Base-by-base conservation (phyloP, 2,797 vertebrate genomes). In the Corythornis leucogaster region DNA sequence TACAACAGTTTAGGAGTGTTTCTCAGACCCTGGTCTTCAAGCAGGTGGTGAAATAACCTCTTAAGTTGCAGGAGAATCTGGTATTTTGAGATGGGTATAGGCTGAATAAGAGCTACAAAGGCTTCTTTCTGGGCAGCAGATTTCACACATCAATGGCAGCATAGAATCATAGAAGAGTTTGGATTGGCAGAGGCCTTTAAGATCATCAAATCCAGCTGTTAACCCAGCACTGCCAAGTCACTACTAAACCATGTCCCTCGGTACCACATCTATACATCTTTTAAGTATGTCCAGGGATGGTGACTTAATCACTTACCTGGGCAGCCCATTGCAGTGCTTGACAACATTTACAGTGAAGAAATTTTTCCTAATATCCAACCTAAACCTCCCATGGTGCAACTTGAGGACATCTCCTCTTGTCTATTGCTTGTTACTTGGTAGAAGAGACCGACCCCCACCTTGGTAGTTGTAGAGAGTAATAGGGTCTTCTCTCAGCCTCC, bases 1-100 rank as follows among this genome's bases (percentile, higher is more conserved):
- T 45, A 58, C 17, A 73, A 78, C 20, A 83, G 26, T 54, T 92
- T 82, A 45, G 22, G 30, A 82, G 35, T 15, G 10, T 92, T 92
- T 93, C 53, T 69, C 26, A 69, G 87, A 25, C 35, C 63, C 21
- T 75, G 12, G 46, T 91, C 73, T 89, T 30, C 53, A 91, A 80
- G 63, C 51, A 88, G 90, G 64, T 93, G 68, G 46, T 80, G 62
- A 88, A 88, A 90, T 80, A 55, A 71, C 31, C 42, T 59, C 74
- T 85, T 62, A 84, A 85, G 71, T 66, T 91, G 64, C 80, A 86
- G 71, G 14, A 35, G 33, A 26, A 91, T 81, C 26, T 86, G 68
- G 10, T 85, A 33, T 80, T 96, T 64, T 84, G 80, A 95, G 75
- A 76, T 40, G 15, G 30, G 81, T 59, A 14, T 12, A 74, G 74